Base-by-base conservation (phyloP, 2,888 invertebrate species). In the Macaria liturata region DNA sequence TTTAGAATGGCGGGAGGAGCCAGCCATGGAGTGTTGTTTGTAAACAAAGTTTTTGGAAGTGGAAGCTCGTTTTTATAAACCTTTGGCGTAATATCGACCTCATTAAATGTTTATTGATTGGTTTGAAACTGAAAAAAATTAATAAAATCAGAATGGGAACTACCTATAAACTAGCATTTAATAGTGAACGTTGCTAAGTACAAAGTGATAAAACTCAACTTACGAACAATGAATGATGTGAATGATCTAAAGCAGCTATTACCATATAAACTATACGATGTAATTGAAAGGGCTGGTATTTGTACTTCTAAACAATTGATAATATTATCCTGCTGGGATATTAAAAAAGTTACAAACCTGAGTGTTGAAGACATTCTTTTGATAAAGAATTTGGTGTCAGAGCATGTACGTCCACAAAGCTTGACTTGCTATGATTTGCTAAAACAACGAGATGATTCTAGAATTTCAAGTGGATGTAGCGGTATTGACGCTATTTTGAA, bases 401-500 rank as follows among this genome's bases (percentile, higher is more conserved):
- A 77, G 45, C 61, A 76, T 64, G 51, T 74, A 32, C 62, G 71
- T 43, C 85, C 87, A 2, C 50, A 58, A 60, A 74, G 63, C 62
- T 8, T 74, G 30, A 73, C 76, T 48, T 79, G 80, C 9, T 43
- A 45, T 61, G 58, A 72, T 56, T 57, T 84, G 47, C 58, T 71
- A 9, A 55, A 62, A 60, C 74, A 82, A 48, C 61, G 65, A 43
- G 61, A 70, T 51, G 56, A 74, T 6, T 58, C 61, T 34, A 81
- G 74, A 69, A 62, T 93, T 62, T 71, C 78, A 46, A 88, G 87
- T 53, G 95, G 96, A 7, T 95, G 95, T 80, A 46, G 71, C 50
- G 75, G 78, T 53, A 84, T 97, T 53, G 94, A 97, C 79, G 72
- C 72, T 37, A 78, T 94, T 61, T 79, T 95, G 31, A 82, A 86